Percentiles rank a stretch among this genome's conserved stretches.
phyloP scores from a whole-genome alignment of 35 echinoderm and acorn worm species.

The Apostichopus parvimensis region DNA sequence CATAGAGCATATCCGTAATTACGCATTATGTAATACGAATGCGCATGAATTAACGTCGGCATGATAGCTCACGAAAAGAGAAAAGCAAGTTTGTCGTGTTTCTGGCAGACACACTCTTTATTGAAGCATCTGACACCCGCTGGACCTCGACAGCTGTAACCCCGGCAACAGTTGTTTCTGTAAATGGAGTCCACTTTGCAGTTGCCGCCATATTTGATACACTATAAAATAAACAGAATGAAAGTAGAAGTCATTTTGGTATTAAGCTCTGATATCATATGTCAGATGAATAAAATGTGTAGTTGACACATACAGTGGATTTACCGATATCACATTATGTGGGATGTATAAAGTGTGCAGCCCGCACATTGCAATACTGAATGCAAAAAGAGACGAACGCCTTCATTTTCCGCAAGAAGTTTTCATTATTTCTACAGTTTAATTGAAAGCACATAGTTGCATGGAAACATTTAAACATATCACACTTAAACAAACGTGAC shows the following conservation, averaged over 20 bases:
- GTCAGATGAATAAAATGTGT: not conserved
- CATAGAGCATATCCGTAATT: too few species aligned
- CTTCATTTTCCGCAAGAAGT: too few species aligned
- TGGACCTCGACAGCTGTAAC: slow-evolving; percentile 29
- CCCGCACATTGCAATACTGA: too few species aligned
- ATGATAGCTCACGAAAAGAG: slow-evolving; percentile 22
- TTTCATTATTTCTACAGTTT: too few species aligned
- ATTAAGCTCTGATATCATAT: not conserved
- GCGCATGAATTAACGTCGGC: not conserved
- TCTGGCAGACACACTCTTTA: slow-evolving; percentile 38
- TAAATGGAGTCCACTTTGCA: slow-evolving; percentile 42
- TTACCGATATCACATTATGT: not conserved
- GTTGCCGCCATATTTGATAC: slow-evolving; percentile 24
- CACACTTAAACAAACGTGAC: too few species aligned
- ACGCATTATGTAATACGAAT: not conserved
- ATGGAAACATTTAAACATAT: too few species aligned
- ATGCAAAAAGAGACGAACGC: too few species aligned
- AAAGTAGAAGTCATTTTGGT: not conserved
- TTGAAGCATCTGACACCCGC: slow-evolving; percentile 12
- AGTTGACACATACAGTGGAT: not conserved
- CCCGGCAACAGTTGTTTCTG: slow-evolving; percentile 53
- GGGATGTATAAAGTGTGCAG: too few species aligned
- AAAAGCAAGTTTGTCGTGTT: slow-evolving; percentile 43
- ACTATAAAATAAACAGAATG: slow-evolving; percentile 8
- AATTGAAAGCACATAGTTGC: too few species aligned